phyloP scores from a whole-genome alignment of 2,797 vertebrate genomes.

The Leptatherina wallacei region DNA sequence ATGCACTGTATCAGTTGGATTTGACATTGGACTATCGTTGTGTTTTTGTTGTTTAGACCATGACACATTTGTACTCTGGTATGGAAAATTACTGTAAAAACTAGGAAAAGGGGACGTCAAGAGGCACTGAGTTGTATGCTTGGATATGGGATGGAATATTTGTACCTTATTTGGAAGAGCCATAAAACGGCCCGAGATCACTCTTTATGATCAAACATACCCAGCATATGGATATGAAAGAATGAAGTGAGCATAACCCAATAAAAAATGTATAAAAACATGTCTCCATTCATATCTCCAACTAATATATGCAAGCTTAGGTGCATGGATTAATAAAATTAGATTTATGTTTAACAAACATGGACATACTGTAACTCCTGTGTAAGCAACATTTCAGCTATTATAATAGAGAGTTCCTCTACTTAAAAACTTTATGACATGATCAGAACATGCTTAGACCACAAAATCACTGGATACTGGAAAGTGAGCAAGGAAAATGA shows the following conservation, averaged over 20 bases:
- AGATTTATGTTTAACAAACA: conserved; percentile 5
- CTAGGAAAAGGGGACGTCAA: not conserved
- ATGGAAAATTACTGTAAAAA: conserved; percentile 9
- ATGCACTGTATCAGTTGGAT: not conserved
- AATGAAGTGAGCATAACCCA: too few relatives aligned
- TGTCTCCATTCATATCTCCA: not conserved
- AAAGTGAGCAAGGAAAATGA: conserved; percentile 6
- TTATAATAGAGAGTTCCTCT: not conserved
- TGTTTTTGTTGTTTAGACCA: not conserved
- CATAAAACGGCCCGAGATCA: not conserved
- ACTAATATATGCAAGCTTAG: not conserved
- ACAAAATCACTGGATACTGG: conserved; percentile 11
- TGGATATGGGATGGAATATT: not conserved
- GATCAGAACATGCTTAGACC: not conserved
- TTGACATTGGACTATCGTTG: not conserved
- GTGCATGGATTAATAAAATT: not conserved
- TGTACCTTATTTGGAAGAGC: not conserved
- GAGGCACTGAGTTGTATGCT: not conserved
- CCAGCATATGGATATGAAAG: too few relatives aligned
- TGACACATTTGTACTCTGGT: not conserved
- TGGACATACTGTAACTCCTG: not conserved
- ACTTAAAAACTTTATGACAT: conserved; percentile 12
- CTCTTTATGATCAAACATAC: not conserved
- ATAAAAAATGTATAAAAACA: conserved; percentile 4
- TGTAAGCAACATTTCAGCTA: not conserved